Evolutionary conservation across 2,113 vertebrate species (phyloP).

Genomic region (Pachypanchax playfairii): DNA sequence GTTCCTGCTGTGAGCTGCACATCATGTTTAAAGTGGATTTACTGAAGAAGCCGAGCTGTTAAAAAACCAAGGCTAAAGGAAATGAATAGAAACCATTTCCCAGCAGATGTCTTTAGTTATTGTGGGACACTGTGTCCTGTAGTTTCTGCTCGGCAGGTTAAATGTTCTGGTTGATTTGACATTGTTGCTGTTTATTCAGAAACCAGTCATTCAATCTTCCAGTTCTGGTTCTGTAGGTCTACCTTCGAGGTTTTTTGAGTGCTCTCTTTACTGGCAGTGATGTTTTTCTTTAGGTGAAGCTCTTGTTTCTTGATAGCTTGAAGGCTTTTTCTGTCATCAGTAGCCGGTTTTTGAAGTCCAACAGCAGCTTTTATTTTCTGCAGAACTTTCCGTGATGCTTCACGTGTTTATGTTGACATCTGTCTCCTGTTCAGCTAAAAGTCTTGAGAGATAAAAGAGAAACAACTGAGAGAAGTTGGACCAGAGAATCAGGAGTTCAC

Average conservation of each 20-base stretch:
- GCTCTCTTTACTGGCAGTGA: background rate
- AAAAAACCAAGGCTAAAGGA: too few relatives aligned
- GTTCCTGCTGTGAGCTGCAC: too few relatives aligned
- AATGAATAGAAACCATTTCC: too few relatives aligned
- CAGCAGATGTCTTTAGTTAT: too few relatives aligned
- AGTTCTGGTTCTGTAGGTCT: background rate
- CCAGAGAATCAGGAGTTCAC: too few relatives aligned
- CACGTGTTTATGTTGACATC: background rate
- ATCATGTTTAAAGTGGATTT: too few relatives aligned
- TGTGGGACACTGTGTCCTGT: background rate
- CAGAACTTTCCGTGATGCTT: background rate
- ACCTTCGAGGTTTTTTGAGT: too few relatives aligned
- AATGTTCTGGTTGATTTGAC: background rate
- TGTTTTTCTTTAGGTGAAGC: background rate
- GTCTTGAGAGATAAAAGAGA: too few relatives aligned
- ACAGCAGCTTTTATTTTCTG: background rate
- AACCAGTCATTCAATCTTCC: background rate
- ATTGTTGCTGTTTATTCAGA: too few relatives aligned
- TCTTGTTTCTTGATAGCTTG: conserved; percentile 3
- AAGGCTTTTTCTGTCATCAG: conserved; percentile 11
- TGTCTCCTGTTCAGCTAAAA: too few relatives aligned
- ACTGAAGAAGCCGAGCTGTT: too few relatives aligned
- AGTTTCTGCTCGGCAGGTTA: background rate
- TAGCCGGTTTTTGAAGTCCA: conserved; percentile 9
- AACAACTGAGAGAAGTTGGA: background rate